Evolutionary conservation across 1,140 invertebrate species (phyloP).

Genomic region (Drosophila yakuba): DNA sequence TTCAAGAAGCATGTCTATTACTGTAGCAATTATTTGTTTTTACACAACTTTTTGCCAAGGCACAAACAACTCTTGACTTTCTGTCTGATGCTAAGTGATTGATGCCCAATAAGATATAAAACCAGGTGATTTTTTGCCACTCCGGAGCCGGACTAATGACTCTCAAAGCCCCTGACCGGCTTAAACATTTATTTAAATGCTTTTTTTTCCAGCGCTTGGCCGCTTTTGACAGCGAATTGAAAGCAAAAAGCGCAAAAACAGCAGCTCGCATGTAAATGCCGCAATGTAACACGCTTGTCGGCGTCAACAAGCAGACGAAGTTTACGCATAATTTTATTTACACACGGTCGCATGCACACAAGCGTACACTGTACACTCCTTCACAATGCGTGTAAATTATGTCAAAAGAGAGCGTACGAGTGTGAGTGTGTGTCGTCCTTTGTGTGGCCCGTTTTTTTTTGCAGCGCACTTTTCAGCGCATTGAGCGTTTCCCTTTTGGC

Average conservation of each 20-base stretch:
- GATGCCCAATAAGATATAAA: slow-evolving; percentile 30
- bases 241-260: slow-evolving; percentile 48
- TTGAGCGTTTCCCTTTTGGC: slow-evolving; percentile 43
- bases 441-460: slow-evolving; percentile 34
- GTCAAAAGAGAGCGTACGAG: slow-evolving; percentile 24
- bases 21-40: slow-evolving; percentile 14
- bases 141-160: slow-evolving; percentile 41
- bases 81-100: slow-evolving; percentile 21
- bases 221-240: slow-evolving; percentile 30
- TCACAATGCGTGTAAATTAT: slow-evolving; percentile 54
- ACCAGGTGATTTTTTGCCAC: slow-evolving; percentile 16
- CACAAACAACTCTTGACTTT: not conserved
- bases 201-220: slow-evolving; percentile 16
- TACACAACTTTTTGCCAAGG: not conserved
- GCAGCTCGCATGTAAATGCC: slow-evolving; percentile 51
- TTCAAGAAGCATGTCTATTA: slow-evolving; percentile 10
- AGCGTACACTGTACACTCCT: slow-evolving; percentile 24
- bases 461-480: slow-evolving; percentile 45
- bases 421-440: slow-evolving; percentile 14
- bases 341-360: slow-evolving; percentile 46
- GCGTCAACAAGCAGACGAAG: slow-evolving; percentile 59
- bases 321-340: slow-evolving; percentile 69
- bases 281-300: slow-evolving; percentile 56
- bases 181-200: slow-evolving; percentile 39
- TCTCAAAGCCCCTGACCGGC: slow-evolving; percentile 4